Evolutionary conservation across 2,888 invertebrate genomes (phyloP), one percentile per base, ranked within the genome.

Genomic region (Alcis repandata): DNA sequence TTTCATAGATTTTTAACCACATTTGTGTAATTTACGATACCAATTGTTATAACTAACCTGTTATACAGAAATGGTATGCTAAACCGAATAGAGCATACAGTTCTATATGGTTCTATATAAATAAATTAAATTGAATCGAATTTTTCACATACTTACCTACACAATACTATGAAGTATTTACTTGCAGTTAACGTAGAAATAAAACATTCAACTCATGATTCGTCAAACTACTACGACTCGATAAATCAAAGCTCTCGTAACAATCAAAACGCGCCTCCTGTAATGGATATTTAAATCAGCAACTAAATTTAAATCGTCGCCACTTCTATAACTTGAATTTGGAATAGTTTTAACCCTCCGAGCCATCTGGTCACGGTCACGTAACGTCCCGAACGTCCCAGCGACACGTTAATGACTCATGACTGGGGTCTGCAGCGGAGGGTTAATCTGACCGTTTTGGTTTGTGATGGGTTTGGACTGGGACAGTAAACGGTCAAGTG

Each of bases 401-500:
- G 38, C 43, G 54, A 27, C 56, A 27, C 51, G 62, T 62, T 62
- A 62, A 62, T 62, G 56, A 51, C 51, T 62, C 62, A 51, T 57
- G 62, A 43, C 61, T 54, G 7, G 19, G 41, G 41, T 41, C 22
- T 38, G 46, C 36, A 41, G 61, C 32, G 33, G 10, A 51, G 62
- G 62, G 62, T 62, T 62, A 54, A 61, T 48, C 46, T 61, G 27
- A 17, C 15, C 46, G 6, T 54, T 61, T 54, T 48, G 48, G 22
- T 54, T 53, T 22, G 17, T 17, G 46, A 10, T 11, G 2, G n/a
- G 11, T 60, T 52, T 60, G 11, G 15, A 27, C 22, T 52, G 2
- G 36, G 15, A 20, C 7, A 52, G 32, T 41, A 10, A 0, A 1
- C 27, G 15, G 11, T 49, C 32, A n/a, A 40, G 52, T 51, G 6